Percentiles rank a stretch among this genome's conserved stretches.
These are phyloP conservation scores for Homalodisca vitripennis DNA, from an alignment of 1,140 invertebrate species.

Conservation along the genomic window DNA sequence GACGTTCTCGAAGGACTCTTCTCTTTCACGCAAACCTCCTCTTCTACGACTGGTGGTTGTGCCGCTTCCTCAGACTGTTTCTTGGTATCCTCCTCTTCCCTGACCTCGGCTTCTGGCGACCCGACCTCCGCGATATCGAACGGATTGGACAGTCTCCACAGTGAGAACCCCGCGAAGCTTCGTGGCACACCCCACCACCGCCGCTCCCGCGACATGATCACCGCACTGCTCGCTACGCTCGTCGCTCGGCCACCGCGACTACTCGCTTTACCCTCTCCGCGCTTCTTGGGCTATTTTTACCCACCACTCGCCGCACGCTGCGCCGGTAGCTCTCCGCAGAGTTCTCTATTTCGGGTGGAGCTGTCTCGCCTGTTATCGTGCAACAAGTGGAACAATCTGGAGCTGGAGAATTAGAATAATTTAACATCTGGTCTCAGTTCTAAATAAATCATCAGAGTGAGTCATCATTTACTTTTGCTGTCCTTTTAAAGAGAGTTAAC, in stretches of 20 bases:
- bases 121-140: neutral
- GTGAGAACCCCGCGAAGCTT: constrained; percentile 16
- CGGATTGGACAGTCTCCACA: constrained; percentile 31
- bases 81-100: neutral
- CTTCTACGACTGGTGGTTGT: neutral
- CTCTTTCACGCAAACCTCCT: neutral
- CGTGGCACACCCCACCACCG: constrained; percentile 30
- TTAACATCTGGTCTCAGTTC: no score
- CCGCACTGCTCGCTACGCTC: neutral
- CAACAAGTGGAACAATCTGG: no score
- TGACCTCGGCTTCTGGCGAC: neutral
- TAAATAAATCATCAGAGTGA: no score
- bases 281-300: constrained; percentile 7
- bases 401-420: no score
- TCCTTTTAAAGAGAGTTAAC: no score
- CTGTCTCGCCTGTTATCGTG: no score
- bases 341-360: constrained; percentile 9
- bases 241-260: neutral
- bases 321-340: constrained; percentile 19
- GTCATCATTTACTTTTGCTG: no score
- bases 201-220: constrained; percentile 29
- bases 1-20: constrained; percentile 6
- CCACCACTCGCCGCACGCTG: neutral
- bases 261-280: neutral
- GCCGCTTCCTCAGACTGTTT: neutral